Evolutionary conservation across 1,140 invertebrate species (phyloP), one percentile per base, ranked within the genome.

Genomic region (Steinernema khuongi): DNA sequence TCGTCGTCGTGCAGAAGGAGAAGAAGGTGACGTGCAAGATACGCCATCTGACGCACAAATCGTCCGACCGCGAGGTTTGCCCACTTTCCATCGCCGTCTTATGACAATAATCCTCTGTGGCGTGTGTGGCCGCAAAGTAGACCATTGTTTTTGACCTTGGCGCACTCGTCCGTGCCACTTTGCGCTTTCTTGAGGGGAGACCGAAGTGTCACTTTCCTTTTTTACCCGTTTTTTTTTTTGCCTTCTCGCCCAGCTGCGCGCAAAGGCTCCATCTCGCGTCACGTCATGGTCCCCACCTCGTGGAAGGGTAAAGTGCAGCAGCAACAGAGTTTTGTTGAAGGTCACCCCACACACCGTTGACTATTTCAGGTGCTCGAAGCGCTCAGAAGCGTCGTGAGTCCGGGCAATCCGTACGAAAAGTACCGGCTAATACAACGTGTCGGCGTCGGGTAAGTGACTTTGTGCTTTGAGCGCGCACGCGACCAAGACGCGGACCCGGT

Each of bases 361-460:
- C 32, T 73, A 1, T 73, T 81, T 30, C 36, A 81, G 80, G 77
- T 81, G 11, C 67, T 81, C 17, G 74, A 72, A 28, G 81, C 83
- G 36, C 43, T 81, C 28, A 82, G 77, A 44, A 60, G 36, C 31
- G 80, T 81, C 68, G 80, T 82, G 33, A 71, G 18, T n/a, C 19
- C 26, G 11, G 75, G 80, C 11, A 73, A 81, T 75, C 81, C 81
- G 31, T 71, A 72, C 67, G 68, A 68, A 1, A 80, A 79, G 33
- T 81, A 81, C 70, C 30, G 32, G 26, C 69, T 81, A 26, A 19
- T 80, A 30, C 72, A 81, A 19, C 81, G 79, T 44, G 83, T 81
- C 74, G 81, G 81, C n/a, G 80, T 80, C 31, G 81, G 81, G 44
- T 81, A 60, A 74, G 74, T 80, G 26, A 31, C 33, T 44, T 36